Percentiles rank a stretch among this genome's conserved stretches.
These are phyloP conservation scores for Dendroctonus ponderosae DNA, from an alignment of 1,140 invertebrate genomes.

Conservation along the genomic window DNA sequence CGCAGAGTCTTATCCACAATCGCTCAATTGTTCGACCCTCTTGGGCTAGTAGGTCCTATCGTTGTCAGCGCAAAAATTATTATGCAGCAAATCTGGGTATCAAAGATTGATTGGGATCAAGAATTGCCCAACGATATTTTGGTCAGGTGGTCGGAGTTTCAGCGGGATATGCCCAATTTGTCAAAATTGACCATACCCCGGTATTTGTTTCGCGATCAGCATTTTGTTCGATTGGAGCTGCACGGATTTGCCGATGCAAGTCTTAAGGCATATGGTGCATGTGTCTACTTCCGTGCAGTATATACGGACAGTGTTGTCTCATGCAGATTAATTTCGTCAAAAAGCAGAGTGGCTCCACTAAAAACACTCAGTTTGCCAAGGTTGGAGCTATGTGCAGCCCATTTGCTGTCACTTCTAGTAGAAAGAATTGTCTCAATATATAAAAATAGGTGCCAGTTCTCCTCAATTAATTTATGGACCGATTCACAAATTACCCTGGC, in stretches of 20 bases:
- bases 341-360: constrained; percentile 44
- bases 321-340: constrained; percentile 23
- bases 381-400: constrained; percentile 42
- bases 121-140: not conserved
- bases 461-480: constrained; percentile 21
- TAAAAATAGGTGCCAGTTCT: not conserved
- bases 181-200: constrained; percentile 12
- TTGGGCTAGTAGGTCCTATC: constrained; percentile 10
- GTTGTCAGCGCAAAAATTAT: constrained; percentile 19
- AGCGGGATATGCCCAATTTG: constrained; percentile 37
- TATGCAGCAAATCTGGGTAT: constrained; percentile 22
- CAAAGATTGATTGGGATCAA: constrained; percentile 14
- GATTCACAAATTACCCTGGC: constrained; percentile 36
- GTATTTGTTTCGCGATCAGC: not conserved
- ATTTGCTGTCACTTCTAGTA: constrained; percentile 35
- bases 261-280: constrained; percentile 11
- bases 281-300: constrained; percentile 7
- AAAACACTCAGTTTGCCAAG: constrained; percentile 43
- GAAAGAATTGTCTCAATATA: constrained; percentile 7
- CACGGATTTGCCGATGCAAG: constrained; percentile 20
- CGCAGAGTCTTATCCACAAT: constrained; percentile 27
- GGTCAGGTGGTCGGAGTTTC: constrained; percentile 35
- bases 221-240: constrained; percentile 2
- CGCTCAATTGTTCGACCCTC: constrained; percentile 22
- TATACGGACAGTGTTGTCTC: not conserved